Base-by-base conservation (phyloP, 2,888 invertebrate species). In the Operophtera brumata region DNA sequence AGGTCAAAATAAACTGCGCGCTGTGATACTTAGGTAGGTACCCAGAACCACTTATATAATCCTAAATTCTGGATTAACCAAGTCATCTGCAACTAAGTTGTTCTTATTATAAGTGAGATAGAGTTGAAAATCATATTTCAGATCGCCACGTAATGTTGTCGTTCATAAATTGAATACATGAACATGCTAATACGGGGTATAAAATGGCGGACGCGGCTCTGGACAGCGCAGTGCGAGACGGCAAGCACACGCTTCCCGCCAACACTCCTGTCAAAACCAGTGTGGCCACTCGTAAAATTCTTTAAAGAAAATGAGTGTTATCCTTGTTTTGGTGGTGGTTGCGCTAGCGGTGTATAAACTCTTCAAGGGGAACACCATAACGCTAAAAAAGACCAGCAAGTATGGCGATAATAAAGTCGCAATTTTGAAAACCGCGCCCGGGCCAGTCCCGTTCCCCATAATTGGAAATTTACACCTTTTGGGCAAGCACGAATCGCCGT, bases 381-480 rank as follows among this genome's bases (percentile, higher is more conserved):
- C 67, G 47, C 72, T 64, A 61, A 77, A 67, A 51, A 80, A 67
- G 50, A 47, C 66, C 1, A 73, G 64, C 1, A 83, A 74, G 56
- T 73, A 81, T 54, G 80, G 78, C 13, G 78, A 69, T 1, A 62
- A 60, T 12, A 72, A 67, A 41, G 58, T 68, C 4, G 60, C 71
- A 11, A 64, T 73, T n/a, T 64, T 85, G 9, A 77, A 76, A 54
- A 77, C 86, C 61, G 92, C 93, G 9, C 94, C 94, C 37, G 95
- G 95, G 0, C 95, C 95, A 0, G 73, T 78, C 12, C 91, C 94
- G 10, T 67, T 89, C 59, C 96, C 96, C 0, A 64, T 96, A 0
- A 84, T 96, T 54, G 96, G 96, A 12, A 94, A 93, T 75, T 82
- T 95, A 60, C 94, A 94, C 74, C 89, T 94, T 13, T 75, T 96